Evolutionary conservation across 2,113 vertebrate species (phyloP), one percentile per base, ranked within the genome.

Genomic region (Festucalex cinctus): DNA sequence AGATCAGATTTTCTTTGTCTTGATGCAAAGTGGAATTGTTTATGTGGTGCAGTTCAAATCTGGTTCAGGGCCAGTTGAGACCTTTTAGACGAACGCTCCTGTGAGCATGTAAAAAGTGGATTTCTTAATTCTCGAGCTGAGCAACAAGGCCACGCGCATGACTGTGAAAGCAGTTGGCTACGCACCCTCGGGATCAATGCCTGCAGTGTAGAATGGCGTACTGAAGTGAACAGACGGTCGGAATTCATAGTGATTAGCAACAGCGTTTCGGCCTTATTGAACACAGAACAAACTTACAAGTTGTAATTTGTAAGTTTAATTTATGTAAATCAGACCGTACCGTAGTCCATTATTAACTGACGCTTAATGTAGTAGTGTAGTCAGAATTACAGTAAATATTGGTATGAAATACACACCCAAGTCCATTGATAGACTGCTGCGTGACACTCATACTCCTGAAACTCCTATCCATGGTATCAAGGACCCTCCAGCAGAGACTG

Each of bases 111-210:
- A 6, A 64, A 28, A 64, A 48, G 35, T 24, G 20, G 17, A 19
- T 37, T 64, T 46, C 10, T 20, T 9, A 16, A 44, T 13, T 32
- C 10, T 49, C 8, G 28, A 26, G 13, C 13, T 46, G 16, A 64
- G 61, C 24, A 17, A 46, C 2, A 41, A 68, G 49, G 63, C 62
- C n/a, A 37, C 51, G 67, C 48, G 66, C 65, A 65, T 62, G 75
- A 83, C 69, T 85, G 75, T 88, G 82, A 90, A 85, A 85, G 69
- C 76, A 83, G 80, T 87, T 83, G 83, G 78, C 84, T 83, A 80
- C 75, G 26, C 69, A 64, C 63, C 81, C 81, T 64, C 51, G 77
- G 73, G 83, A 83, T 78, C 74, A 77, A 79, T 66, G 72, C 72
- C 64, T 37, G 68, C 76, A 75, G 82, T 83, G 78, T 74, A 72